Evolutionary conservation across 2,113 vertebrate genomes (phyloP).

Genomic region (Acrocephalus arundinaceus): DNA sequence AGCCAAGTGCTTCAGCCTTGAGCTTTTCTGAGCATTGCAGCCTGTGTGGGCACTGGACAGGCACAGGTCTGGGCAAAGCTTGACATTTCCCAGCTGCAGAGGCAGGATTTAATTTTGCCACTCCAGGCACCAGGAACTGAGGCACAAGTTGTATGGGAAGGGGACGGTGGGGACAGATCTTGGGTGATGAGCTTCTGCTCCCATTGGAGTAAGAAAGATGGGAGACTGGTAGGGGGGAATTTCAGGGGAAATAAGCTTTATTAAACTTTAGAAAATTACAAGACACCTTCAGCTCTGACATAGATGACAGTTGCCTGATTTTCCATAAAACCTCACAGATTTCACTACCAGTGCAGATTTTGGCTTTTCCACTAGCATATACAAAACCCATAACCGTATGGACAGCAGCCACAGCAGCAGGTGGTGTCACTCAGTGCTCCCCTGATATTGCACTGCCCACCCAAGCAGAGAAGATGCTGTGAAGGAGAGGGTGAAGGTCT

Average conservation of each 20-base stretch:
- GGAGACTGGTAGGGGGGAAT: not conserved
- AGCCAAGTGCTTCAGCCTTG: not conserved
- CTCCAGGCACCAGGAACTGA: not conserved
- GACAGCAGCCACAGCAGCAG: not conserved
- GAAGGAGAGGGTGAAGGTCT: not conserved
- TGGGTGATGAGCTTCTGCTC: not conserved
- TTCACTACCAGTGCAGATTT: not conserved
- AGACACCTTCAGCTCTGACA: not conserved
- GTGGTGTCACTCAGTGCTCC: not conserved
- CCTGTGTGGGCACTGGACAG: not conserved
- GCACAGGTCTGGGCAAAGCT: not conserved
- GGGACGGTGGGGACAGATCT: accelerated
- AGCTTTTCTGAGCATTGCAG: not conserved
- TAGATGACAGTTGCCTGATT: not conserved
- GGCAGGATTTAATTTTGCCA: not conserved
- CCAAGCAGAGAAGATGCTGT: not conserved
- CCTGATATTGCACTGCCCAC: not conserved
- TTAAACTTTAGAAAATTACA: not conserved
- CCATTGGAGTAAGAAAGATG: not conserved
- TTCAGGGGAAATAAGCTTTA: not conserved
- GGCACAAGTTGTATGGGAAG: not conserved
- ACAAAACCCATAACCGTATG: not conserved
- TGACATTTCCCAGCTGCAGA: not conserved
- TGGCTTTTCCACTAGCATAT: not conserved
- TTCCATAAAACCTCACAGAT: not conserved